A percentile compares a stretch with the other conserved stretches of the same genome.
These are phyloP conservation scores for Epinotia ramella DNA, from an alignment of 2,888 invertebrate genomes.

Conservation along the genomic window DNA sequence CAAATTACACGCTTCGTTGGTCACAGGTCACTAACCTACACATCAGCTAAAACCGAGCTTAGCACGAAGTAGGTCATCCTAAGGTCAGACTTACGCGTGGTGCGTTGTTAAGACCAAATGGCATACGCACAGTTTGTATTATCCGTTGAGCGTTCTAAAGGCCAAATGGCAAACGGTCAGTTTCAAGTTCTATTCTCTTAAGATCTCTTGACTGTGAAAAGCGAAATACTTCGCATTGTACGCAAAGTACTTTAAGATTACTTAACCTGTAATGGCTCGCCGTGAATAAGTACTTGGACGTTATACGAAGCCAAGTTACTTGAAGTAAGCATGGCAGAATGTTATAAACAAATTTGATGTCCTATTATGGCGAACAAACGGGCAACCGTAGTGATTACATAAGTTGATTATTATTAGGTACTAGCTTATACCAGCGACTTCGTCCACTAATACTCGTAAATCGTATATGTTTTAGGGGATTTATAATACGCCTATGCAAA, in stretches of 20 bases:
- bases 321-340: not conserved
- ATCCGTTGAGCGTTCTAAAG: not conserved
- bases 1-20: slow-evolving; percentile 16
- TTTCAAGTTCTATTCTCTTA: not conserved
- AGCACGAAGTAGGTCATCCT: slow-evolving; percentile 22
- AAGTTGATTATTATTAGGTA: not conserved
- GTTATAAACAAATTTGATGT: not conserved
- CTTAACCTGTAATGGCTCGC: not conserved
- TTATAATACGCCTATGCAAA: too few species aligned
- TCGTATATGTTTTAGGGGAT: too few species aligned
- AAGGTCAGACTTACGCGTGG: slow-evolving; percentile 5
- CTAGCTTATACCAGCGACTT: too few species aligned
- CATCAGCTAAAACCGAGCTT: not conserved
- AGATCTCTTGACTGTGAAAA: slow-evolving; percentile 1
- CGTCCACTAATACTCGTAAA: too few species aligned
- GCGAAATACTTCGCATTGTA: slow-evolving; percentile 6
- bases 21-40: slow-evolving; percentile 10
- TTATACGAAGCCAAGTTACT: not conserved
- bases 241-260: slow-evolving; percentile 6
- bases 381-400: not conserved
- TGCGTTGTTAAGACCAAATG: slow-evolving; percentile 6
- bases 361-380: not conserved
- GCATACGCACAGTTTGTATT: not conserved
- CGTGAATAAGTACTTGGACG: slow-evolving; percentile 6
- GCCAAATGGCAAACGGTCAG: not conserved